Percentiles rank a stretch among this genome's conserved stretches.
These are phyloP conservation scores for Myodes glareolus DNA, from an alignment of 2,113 vertebrate species.

Conservation along the genomic window DNA sequence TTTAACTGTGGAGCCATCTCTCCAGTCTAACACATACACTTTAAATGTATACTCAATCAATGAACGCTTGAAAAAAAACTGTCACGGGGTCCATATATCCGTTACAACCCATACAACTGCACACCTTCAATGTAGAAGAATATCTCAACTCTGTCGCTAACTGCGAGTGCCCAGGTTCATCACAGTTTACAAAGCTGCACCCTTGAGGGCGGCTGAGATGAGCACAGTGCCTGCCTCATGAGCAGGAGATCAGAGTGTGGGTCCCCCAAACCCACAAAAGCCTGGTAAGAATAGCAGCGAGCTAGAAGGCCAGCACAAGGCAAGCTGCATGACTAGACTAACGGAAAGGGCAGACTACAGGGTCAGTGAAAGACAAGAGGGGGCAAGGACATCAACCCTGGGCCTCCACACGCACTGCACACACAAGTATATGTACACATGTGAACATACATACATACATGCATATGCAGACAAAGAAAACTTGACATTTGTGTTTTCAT, in stretches of 20 bases:
- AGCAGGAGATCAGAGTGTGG: no score
- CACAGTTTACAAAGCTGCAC: neutral
- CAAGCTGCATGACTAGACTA: no score
- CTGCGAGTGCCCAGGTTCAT: neutral
- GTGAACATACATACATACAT: neutral
- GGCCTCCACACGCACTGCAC: neutral
- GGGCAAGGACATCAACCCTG: neutral
- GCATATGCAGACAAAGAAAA: neutral
- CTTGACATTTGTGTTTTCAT: neutral
- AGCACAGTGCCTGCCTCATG: neutral
- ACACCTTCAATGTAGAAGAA: neutral
- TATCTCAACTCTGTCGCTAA: neutral
- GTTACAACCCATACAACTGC: neutral
- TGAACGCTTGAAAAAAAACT: neutral
- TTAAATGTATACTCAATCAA: neutral
- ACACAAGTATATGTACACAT: neutral
- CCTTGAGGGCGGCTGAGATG: no score
- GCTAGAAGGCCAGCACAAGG: no score
- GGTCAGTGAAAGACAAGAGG: no score
- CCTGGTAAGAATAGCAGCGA: no score
- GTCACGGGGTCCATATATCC: neutral
- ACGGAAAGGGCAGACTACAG: no score
- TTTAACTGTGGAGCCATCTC: neutral
- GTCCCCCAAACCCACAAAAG: no score
- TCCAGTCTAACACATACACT: neutral